phyloP scores from a whole-genome alignment of 1,140 invertebrate species.

The Thalassaphorura encarpata region DNA sequence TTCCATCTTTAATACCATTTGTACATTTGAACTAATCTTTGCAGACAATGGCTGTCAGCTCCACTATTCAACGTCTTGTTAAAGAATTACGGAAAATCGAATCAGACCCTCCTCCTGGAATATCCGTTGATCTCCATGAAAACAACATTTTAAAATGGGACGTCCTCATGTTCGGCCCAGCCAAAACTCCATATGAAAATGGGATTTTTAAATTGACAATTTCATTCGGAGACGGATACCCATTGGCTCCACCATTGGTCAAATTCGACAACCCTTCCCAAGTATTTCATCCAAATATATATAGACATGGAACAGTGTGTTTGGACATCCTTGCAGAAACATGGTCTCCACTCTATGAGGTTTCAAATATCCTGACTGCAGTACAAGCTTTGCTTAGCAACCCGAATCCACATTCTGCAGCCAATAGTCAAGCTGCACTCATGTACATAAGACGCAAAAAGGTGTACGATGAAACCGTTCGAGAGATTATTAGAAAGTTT shows the following conservation, averaged over 20 bases:
- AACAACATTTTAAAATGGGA: not conserved
- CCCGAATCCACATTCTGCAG: constrained; percentile 15
- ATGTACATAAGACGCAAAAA: too few relatives aligned
- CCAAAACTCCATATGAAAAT: constrained; percentile 63
- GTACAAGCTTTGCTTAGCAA: constrained; percentile 14
- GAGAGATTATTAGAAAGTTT: too few relatives aligned
- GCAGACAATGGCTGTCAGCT: not conserved
- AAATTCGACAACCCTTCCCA: constrained; percentile 50
- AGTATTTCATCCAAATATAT: constrained; percentile 63
- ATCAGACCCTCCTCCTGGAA: not conserved
- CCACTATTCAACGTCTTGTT: not conserved
- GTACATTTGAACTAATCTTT: too few relatives aligned
- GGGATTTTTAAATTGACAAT: constrained; percentile 57
- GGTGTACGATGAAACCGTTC: too few relatives aligned
- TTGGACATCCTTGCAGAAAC: constrained; percentile 55
- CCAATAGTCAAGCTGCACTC: constrained; percentile 2
- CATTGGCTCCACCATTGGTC: constrained; percentile 58
- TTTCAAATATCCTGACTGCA: constrained; percentile 32
- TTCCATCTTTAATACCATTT: too few relatives aligned
- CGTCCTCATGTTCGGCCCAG: constrained; percentile 37
- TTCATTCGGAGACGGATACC: constrained; percentile 60
- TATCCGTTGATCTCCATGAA: not conserved
- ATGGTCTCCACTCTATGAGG: constrained; percentile 59
- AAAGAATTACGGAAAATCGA: not conserved
- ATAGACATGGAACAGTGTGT: constrained; percentile 60